phyloP scores from a whole-genome alignment of 1,140 invertebrate genomes.

The Euwallacea similis region DNA sequence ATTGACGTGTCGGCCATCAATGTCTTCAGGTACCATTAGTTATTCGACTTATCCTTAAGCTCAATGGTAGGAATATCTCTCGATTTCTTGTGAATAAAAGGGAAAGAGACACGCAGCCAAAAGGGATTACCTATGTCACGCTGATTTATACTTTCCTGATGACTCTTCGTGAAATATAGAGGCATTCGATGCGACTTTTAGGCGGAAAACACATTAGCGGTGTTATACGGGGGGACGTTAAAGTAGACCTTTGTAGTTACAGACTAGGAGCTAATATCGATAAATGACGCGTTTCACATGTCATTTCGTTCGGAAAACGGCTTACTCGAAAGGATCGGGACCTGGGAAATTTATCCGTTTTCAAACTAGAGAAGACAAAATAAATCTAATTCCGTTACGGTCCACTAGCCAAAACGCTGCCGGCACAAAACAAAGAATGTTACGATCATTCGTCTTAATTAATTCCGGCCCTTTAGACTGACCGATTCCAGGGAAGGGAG shows the following conservation, averaged over 20 bases:
- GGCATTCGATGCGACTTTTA: slow-evolving; percentile 20
- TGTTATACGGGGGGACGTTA: too few species aligned
- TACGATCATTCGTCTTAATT: slow-evolving; percentile 5
- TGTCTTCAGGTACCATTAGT: slow-evolving; percentile 35
- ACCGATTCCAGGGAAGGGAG: background rate
- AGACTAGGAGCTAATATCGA: background rate
- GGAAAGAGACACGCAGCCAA: slow-evolving; percentile 31
- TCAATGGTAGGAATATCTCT: slow-evolving; percentile 26
- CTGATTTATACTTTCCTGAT: slow-evolving; percentile 41
- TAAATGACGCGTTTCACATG: background rate
- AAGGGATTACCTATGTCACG: slow-evolving; percentile 39
- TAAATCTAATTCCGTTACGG: slow-evolving; percentile 15
- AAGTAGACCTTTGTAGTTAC: too few species aligned
- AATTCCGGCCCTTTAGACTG: slow-evolving; percentile 15
- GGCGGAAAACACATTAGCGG: too few species aligned
- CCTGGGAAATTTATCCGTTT: slow-evolving; percentile 12
- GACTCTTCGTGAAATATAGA: slow-evolving; percentile 35
- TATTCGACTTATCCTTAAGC: slow-evolving; percentile 35
- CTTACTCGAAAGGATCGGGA: slow-evolving; percentile 1
- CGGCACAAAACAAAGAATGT: slow-evolving; percentile 14
- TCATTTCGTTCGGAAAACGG: slow-evolving; percentile 15
- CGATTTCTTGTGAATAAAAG: slow-evolving; percentile 40
- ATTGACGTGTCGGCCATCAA: slow-evolving; percentile 33
- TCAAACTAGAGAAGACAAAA: slow-evolving; percentile 13
- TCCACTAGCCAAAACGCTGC: slow-evolving; percentile 6